Evolutionary conservation across 2,113 vertebrate species (phyloP).

Genomic region (Reinhardtius hippoglossoides): DNA sequence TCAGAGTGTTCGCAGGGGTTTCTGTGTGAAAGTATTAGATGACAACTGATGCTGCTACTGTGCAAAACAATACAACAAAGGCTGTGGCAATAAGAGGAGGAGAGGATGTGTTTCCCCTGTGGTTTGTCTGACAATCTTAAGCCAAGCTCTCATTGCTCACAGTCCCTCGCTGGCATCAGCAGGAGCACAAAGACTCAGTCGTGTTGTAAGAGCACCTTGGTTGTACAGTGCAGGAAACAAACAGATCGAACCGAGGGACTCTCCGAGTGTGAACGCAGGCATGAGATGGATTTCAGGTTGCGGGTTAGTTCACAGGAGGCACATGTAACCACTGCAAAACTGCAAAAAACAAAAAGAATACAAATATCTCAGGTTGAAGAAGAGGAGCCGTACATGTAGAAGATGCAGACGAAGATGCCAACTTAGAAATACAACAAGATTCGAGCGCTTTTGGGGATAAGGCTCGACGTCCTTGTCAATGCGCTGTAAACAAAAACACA

Average conservation of each 20-base stretch:
- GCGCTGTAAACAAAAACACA: no score
- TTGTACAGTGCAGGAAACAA: slow-evolving; percentile 31
- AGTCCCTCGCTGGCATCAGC: slow-evolving; percentile 55
- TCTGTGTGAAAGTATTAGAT: slow-evolving; percentile 48
- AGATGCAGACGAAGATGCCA: no score
- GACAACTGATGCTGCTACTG: slow-evolving; percentile 31
- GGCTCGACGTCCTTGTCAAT: no score
- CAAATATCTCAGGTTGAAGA: no score
- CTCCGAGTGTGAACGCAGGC: slow-evolving; percentile 1
- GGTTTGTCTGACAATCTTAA: slow-evolving; percentile 68
- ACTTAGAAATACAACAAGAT: no score
- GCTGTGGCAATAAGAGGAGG: slow-evolving; percentile 59
- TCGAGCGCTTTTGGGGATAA: no score
- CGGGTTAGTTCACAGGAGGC: neutral
- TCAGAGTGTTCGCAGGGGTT: slow-evolving; percentile 39
- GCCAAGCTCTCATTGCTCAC: slow-evolving; percentile 61
- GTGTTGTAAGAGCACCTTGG: slow-evolving; percentile 43
- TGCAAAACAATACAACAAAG: slow-evolving; percentile 59
- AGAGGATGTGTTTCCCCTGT: slow-evolving; percentile 63
- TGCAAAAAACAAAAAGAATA: no score
- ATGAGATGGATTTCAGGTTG: slow-evolving; percentile 11
- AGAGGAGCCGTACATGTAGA: no score
- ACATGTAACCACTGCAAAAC: neutral
- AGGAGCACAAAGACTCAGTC: slow-evolving; percentile 44
- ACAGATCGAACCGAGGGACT: slow-evolving; percentile 29